Percentiles rank a stretch among this genome's conserved stretches.
Conservation (phyloP, 2,797 vertebrate genomes). For the Mus minutoides region DNA sequence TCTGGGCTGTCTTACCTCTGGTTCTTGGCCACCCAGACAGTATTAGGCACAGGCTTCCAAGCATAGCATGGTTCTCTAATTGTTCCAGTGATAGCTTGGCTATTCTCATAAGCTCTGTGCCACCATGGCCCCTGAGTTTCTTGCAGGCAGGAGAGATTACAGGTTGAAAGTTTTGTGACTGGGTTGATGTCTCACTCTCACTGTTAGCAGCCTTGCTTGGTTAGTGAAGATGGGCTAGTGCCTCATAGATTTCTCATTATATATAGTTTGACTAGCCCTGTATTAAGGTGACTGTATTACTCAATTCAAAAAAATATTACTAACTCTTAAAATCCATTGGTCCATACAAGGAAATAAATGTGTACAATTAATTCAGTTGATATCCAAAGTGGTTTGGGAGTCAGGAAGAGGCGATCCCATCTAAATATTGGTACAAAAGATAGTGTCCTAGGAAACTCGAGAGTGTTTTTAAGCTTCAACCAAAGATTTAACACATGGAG, state of each 20-base stretch:
- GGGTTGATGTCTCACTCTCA: background rate
- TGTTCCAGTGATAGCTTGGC: background rate
- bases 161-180: background rate
- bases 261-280: background rate
- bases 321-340: background rate
- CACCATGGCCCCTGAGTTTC: background rate
- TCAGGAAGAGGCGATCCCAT: background rate
- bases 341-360: background rate
- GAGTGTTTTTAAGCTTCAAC: background rate
- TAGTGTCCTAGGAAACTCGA: background rate
- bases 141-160: background rate
- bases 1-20: background rate
- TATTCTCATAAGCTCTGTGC: background rate
- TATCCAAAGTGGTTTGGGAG: background rate
- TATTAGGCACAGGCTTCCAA: background rate
- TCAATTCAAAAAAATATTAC: background rate
- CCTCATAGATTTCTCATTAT: background rate
- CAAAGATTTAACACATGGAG: background rate
- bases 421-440: background rate
- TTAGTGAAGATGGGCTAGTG: background rate
- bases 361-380: background rate
- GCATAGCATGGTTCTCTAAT: background rate
- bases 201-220: background rate
- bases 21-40: background rate
- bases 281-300: background rate